Percentiles rank a stretch among this genome's conserved stretches.
These are phyloP conservation scores for Siderastrea radians DNA, from an alignment of 92 coral and sea anemone genomes.

Conservation along the genomic window DNA sequence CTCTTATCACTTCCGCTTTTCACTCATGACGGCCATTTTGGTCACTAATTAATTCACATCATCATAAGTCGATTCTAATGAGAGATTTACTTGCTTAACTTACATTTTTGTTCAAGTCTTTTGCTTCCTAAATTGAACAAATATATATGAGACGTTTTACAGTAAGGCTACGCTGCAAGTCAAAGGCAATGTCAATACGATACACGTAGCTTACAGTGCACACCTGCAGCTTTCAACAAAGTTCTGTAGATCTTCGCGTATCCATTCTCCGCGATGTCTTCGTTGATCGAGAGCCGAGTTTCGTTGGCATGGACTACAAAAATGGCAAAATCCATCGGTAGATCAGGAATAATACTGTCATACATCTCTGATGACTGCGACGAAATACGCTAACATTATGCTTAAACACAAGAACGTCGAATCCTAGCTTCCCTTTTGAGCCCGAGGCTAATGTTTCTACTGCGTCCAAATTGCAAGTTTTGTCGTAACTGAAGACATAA, in stretches of 20 bases:
- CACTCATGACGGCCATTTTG: too few species aligned
- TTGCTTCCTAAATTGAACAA: too few species aligned
- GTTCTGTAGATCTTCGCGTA: constrained; percentile 62
- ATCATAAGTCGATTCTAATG: too few species aligned
- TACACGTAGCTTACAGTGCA: background rate
- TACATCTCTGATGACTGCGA: constrained; percentile 49
- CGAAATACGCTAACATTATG: constrained; percentile 23
- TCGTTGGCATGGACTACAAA: constrained; percentile 81
- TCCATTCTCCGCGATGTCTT: constrained; percentile 45
- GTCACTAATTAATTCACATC: too few species aligned
- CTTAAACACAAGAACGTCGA: constrained; percentile 9
- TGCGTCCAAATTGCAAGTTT: constrained; percentile 55
- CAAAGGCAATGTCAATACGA: too few species aligned
- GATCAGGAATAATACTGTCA: background rate
- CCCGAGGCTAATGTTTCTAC: constrained; percentile 58
- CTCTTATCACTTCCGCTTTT: too few species aligned
- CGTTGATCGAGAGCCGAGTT: constrained; percentile 75
- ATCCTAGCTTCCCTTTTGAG: constrained; percentile 17
- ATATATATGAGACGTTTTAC: too few species aligned
- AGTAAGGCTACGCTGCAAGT: too few species aligned
- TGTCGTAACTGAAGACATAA: constrained; percentile 59
- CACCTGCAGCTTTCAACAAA: constrained; percentile 46
- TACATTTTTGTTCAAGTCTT: too few species aligned
- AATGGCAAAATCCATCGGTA: constrained; percentile 51
- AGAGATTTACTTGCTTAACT: too few species aligned